Conservation (phyloP, 1,140 invertebrate species). For the Tigriopus japonicus region DNA sequence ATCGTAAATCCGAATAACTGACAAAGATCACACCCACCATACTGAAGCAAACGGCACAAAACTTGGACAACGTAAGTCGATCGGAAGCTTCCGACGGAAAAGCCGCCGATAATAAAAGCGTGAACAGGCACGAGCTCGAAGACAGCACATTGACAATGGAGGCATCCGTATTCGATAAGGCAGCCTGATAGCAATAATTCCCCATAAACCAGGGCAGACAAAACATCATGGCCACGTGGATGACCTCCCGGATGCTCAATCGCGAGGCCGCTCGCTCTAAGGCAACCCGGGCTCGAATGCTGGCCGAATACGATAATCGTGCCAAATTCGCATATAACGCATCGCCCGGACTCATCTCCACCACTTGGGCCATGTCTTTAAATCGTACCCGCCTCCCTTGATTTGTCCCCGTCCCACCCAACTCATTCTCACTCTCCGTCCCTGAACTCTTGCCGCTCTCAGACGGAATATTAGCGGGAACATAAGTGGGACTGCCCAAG, state of each 20-base stretch:
- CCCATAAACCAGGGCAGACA: conserved; percentile 51
- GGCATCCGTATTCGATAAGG: conserved; percentile 48
- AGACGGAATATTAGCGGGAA: not conserved
- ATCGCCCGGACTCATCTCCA: conserved; percentile 56
- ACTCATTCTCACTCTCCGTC: not conserved
- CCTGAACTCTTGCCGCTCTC: not conserved
- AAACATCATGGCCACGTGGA: conserved; percentile 52
- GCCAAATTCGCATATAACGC: conserved; percentile 64
- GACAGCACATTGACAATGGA: conserved; percentile 58
- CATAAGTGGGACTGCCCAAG: not conserved
- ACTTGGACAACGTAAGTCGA: conserved; percentile 44
- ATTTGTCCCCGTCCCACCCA: not conserved
- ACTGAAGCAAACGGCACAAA: conserved; percentile 11
- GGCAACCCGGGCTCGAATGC: conserved; percentile 43
- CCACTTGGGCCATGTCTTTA: conserved; percentile 60
- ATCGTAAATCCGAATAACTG: conserved; percentile 42
- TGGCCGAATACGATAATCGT: conserved; percentile 51
- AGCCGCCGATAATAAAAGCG: conserved; percentile 51
- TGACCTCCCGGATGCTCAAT: conserved; percentile 44
- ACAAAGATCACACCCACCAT: conserved; percentile 33
- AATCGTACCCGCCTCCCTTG: conserved; percentile 45
- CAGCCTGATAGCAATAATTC: conserved; percentile 59
- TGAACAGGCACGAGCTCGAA: conserved; percentile 63
- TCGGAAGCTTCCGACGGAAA: conserved; percentile 56
- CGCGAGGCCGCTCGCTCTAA: conserved; percentile 43